Conservation (phyloP, 2,888 invertebrate genomes). For the Serripes groenlandicus region DNA sequence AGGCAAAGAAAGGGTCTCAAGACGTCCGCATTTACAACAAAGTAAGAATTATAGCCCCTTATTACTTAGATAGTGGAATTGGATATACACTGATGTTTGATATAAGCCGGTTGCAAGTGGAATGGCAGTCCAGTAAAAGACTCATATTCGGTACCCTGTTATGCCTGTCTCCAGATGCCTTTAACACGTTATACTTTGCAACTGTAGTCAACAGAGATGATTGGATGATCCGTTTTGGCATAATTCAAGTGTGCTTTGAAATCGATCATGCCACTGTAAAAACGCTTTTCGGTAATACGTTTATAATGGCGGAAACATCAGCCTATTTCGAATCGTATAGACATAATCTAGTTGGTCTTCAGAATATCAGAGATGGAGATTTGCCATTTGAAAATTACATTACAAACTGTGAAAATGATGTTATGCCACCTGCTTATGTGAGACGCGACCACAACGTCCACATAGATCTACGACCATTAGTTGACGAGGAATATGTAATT, state of each 20-base stretch:
- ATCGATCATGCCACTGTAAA: slow-evolving; percentile 19
- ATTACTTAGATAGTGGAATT: slow-evolving; percentile 67
- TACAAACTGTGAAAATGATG: slow-evolving; percentile 62
- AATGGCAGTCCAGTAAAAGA: slow-evolving; percentile 88
- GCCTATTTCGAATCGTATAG: slow-evolving; percentile 94
- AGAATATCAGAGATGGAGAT: slow-evolving; percentile 87
- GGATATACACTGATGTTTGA: slow-evolving; percentile 66
- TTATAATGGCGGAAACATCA: slow-evolving; percentile 91
- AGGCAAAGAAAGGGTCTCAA: not conserved
- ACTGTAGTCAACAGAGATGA: slow-evolving; percentile 86
- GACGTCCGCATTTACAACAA: slow-evolving; percentile 76
- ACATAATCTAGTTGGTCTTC: slow-evolving; percentile 91
- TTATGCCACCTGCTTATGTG: slow-evolving; percentile 68
- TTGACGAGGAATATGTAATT: slow-evolving; percentile 64
- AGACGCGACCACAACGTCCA: too few relatives aligned
- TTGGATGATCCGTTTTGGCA: slow-evolving; percentile 64
- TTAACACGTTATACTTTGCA: slow-evolving; percentile 90
- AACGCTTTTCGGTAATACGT: slow-evolving; percentile 49
- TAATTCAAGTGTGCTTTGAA: slow-evolving; percentile 66
- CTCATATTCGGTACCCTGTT: slow-evolving; percentile 92
- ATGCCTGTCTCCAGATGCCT: slow-evolving; percentile 91
- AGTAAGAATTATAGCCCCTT: slow-evolving; percentile 70
- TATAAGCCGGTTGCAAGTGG: slow-evolving; percentile 39
- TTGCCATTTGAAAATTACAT: slow-evolving; percentile 75
- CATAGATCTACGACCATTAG: slow-evolving; percentile 73